Percentiles rank a stretch among this genome's conserved stretches.
These are phyloP conservation scores for Parasteatoda tepidariorum DNA, from an alignment of 1,140 invertebrate genomes.

Conservation along the genomic window DNA sequence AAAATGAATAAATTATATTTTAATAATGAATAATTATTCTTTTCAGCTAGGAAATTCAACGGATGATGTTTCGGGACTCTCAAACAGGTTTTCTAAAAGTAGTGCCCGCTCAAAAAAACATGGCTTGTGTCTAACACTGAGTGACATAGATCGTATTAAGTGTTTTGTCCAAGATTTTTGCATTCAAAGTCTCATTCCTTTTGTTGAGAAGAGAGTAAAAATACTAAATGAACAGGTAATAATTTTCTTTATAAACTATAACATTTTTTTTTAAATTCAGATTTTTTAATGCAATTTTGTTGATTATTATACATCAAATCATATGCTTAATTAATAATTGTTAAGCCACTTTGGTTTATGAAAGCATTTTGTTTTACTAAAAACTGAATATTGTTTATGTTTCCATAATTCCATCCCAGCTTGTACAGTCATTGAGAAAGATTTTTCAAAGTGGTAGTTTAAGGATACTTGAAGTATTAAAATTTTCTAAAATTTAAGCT, in stretches of 20 bases:
- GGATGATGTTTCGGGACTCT: conserved; percentile 16
- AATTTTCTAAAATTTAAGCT: too few species aligned
- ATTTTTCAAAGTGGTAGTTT: too few species aligned
- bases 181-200: conserved; percentile 86
- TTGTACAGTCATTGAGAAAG: too few species aligned
- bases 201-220: conserved; percentile 87
- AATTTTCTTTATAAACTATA: too few species aligned
- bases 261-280: too few species aligned
- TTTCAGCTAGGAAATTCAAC: conserved; percentile 26
- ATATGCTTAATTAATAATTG: too few species aligned
- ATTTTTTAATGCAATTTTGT: too few species aligned
- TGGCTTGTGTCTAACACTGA: conserved; percentile 80
- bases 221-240: conserved; percentile 83
- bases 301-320: too few species aligned
- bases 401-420: too few species aligned
- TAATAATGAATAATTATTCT: not conserved
- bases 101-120: conserved; percentile 63
- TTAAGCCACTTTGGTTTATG: not conserved
- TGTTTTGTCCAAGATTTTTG: conserved; percentile 90
- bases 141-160: conserved; percentile 86
- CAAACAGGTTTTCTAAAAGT: conserved; percentile 24
- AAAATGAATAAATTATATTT: not conserved
- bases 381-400: not conserved
- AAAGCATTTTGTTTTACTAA: not conserved
- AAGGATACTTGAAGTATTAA: too few species aligned